A percentile compares a stretch with the other conserved stretches of the same genome.
phyloP scores from a whole-genome alignment of 1,140 invertebrate species.

The Lepidurus arcticus region DNA sequence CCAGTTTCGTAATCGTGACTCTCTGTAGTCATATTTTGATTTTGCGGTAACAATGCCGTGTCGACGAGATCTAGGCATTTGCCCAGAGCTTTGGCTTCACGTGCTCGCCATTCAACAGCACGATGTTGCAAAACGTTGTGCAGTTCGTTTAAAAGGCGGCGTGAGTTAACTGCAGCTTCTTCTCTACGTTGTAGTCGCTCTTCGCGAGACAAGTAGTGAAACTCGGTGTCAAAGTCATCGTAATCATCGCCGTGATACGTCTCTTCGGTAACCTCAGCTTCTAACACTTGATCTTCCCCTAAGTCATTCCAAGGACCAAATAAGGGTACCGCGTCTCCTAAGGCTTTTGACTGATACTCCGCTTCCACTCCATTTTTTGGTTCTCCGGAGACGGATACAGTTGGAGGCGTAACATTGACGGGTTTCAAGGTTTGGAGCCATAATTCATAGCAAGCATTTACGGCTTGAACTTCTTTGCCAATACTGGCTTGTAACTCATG shows the following conservation, averaged over 20 bases:
- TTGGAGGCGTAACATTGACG: background rate
- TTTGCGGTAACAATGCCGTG: background rate
- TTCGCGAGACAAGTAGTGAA: background rate
- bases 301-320: constrained; percentile 4
- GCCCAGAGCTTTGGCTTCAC: background rate
- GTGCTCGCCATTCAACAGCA: background rate
- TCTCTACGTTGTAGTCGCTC: background rate
- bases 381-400: background rate
- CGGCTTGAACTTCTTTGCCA: background rate
- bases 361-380: background rate
- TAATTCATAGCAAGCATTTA: background rate
- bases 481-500: background rate
- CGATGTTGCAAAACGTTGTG: background rate
- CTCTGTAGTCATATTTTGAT: background rate
- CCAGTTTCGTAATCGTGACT: background rate
- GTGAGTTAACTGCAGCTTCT: background rate
- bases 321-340: background rate
- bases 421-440: background rate
- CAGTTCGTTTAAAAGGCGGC: background rate
- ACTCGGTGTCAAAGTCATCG: background rate
- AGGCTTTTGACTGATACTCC: background rate
- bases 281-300: background rate
- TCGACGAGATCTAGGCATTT: background rate
- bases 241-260: background rate
- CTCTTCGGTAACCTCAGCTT: background rate